These are phyloP conservation scores for Plagiodera versicolora DNA, from an alignment of 2,888 invertebrate species.

Conservation along the genomic window DNA sequence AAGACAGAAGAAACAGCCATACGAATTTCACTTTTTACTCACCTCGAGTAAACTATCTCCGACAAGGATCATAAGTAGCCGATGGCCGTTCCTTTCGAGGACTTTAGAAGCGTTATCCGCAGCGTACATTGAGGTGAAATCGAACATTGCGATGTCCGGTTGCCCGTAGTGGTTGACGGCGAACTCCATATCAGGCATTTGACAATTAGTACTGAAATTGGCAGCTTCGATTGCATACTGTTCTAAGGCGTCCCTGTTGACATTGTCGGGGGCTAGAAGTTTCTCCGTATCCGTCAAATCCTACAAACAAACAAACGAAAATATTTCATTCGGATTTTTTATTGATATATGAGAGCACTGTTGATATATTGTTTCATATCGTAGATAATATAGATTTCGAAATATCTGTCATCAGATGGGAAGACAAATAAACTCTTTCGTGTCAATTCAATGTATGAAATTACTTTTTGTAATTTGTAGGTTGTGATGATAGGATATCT, in stretches of 20 bases:
- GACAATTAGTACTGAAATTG: slow-evolving; percentile 86
- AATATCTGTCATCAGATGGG: too few species aligned
- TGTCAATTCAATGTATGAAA: too few species aligned
- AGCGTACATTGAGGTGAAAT: slow-evolving; percentile 98
- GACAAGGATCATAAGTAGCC: slow-evolving; percentile 85
- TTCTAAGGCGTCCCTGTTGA: slow-evolving; percentile 85
- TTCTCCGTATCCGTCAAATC: slow-evolving; percentile 90
- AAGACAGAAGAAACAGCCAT: too few species aligned
- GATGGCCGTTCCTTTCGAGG: slow-evolving; percentile 70
- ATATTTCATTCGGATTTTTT: too few species aligned
- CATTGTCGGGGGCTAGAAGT: slow-evolving; percentile 84
- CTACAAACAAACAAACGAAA: too few species aligned
- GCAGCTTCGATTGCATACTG: slow-evolving; percentile 94
- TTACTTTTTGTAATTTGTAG: too few species aligned
- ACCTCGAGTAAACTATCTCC: slow-evolving; percentile 95
- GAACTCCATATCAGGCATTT: slow-evolving; percentile 86
- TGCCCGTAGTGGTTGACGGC: slow-evolving; percentile 97
- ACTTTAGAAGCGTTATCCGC: slow-evolving; percentile 94
- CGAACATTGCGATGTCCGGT: slow-evolving; percentile 97
- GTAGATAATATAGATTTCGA: too few species aligned
- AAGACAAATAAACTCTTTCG: too few species aligned
- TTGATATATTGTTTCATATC: too few species aligned
- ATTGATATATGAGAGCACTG: too few species aligned
- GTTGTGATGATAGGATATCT: too few species aligned
- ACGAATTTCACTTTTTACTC: slow-evolving; percentile 20